Evolutionary conservation across 2,797 vertebrate genomes (phyloP).

Genomic region (Lateolabrax maculatus): DNA sequence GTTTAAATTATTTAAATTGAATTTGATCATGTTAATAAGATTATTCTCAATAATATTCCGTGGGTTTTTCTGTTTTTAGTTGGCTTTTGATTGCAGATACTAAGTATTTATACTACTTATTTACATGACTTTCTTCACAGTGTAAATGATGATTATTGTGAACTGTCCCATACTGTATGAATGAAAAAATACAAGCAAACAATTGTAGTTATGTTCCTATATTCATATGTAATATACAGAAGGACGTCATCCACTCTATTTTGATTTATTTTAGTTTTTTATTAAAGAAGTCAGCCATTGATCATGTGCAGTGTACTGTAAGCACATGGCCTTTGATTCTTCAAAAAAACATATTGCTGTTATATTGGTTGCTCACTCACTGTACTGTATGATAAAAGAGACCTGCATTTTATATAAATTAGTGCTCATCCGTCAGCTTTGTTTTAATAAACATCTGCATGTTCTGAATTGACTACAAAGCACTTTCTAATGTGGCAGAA

Average conservation of each 20-base stretch:
- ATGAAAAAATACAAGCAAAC: background rate
- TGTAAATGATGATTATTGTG: background rate
- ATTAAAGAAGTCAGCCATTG: background rate
- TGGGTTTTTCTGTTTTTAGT: background rate
- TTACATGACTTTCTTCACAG: background rate
- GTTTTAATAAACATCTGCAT: background rate
- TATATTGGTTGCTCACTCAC: background rate
- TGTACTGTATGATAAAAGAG: background rate
- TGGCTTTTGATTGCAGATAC: background rate
- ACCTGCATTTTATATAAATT: background rate
- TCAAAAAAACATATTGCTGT: background rate
- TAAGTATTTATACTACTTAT: no score
- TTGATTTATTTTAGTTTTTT: background rate
- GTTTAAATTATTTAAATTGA: background rate
- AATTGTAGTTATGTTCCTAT: background rate
- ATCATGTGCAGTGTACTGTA: background rate
- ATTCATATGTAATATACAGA: background rate
- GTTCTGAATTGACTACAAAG: background rate
- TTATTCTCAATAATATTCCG: background rate
- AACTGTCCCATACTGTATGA: background rate
- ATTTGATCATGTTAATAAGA: background rate
- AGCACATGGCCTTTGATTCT: background rate
- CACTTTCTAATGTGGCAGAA: background rate
- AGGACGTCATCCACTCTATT: background rate
- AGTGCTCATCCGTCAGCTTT: background rate